A percentile compares a stretch with the other conserved stretches of the same genome.
These are phyloP conservation scores for Callipepla californica DNA, from an alignment of 2,113 vertebrate species.

Conservation along the genomic window DNA sequence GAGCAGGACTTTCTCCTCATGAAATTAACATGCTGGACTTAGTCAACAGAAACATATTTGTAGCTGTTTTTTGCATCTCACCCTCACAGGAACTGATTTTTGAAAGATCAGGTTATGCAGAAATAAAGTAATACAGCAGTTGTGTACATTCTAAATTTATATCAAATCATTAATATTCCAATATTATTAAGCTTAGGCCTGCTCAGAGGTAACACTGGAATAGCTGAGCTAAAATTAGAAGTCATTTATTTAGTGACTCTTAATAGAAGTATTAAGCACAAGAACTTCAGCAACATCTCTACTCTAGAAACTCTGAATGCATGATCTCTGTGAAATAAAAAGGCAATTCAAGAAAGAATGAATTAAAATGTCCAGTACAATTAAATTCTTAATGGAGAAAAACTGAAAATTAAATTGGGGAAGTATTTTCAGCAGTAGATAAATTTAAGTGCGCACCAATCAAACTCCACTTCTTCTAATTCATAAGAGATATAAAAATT, in stretches of 20 bases:
- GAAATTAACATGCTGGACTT: neutral
- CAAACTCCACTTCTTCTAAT: neutral
- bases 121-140: neutral
- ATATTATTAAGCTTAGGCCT: neutral
- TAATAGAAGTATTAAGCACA: slow-evolving; percentile 14
- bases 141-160: neutral
- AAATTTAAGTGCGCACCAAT: neutral
- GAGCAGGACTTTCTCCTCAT: neutral
- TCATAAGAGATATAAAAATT: neutral
- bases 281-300: neutral
- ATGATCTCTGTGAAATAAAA: slow-evolving; percentile 20
- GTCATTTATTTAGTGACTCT: neutral
- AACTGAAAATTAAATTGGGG: slow-evolving; percentile 14
- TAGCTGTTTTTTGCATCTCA: neutral
- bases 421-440: neutral
- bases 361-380: slow-evolving; percentile 21
- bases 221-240: neutral
- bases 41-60: neutral
- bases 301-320: neutral
- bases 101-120: neutral
- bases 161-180: neutral
- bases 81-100: neutral
- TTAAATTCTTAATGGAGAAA: neutral
- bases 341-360: neutral
- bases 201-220: neutral